Evolutionary conservation across 2,113 vertebrate genomes (phyloP).

Genomic region (Heteronetta atricapilla): DNA sequence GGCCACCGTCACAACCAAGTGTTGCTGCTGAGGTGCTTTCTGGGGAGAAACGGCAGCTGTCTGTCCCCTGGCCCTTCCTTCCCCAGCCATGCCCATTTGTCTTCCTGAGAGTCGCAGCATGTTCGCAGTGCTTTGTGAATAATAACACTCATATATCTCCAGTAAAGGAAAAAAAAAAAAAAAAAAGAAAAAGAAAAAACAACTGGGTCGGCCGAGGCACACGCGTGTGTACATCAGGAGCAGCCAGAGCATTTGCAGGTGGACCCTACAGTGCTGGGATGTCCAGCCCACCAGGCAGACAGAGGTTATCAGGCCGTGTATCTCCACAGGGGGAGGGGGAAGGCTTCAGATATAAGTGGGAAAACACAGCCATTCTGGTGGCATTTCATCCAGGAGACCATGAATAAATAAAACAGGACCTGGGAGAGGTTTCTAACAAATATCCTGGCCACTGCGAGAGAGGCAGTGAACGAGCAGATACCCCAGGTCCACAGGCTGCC

Average conservation of each 20-base stretch:
- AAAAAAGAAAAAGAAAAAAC: no score
- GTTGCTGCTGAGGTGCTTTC: neutral
- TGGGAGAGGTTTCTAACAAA: neutral
- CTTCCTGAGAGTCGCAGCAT: constrained; percentile 32
- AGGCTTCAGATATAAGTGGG: neutral
- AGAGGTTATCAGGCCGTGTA: neutral
- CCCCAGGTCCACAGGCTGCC: neutral
- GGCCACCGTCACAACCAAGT: neutral
- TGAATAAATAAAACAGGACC: constrained; percentile 52
- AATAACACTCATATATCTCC: constrained; percentile 35
- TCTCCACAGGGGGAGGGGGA: neutral
- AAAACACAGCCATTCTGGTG: neutral
- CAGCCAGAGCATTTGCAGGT: neutral
- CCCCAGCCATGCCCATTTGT: constrained; percentile 19
- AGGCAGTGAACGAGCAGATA: neutral
- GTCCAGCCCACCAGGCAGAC: neutral
- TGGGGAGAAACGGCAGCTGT: neutral
- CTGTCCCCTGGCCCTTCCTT: constrained; percentile 30
- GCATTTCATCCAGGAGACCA: constrained; percentile 17
- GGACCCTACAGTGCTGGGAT: neutral
- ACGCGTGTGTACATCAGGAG: neutral
- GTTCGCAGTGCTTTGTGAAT: constrained; percentile 45
- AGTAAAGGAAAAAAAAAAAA: constrained; percentile 18
- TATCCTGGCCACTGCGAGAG: neutral
- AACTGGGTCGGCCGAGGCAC: constrained; percentile 37